Evolutionary conservation across 2,888 invertebrate species (phyloP), one percentile per base, ranked within the genome.

Genomic region (Cheilosia impressa): DNA sequence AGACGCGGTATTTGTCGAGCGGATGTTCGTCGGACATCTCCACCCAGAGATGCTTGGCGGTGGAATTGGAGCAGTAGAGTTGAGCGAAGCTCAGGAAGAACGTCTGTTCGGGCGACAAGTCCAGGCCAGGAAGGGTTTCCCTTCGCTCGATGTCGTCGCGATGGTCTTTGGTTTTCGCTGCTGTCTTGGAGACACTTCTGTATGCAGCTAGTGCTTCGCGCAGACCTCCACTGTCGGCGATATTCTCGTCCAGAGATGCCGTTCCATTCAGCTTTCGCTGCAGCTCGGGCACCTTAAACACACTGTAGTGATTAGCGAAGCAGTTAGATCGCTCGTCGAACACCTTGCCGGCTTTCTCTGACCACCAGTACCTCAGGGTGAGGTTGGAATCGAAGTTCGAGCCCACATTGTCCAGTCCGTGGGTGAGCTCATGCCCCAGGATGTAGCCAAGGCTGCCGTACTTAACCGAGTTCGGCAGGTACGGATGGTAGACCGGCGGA

Each of bases 21-120:
- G 90, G 88, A 68, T 91, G 91, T 10, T 89, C 89, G 27, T 89
- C 73, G 0, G 87, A 88, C 10, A 91, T 57, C 43, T 91, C 91
- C 41, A 89, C 87, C 91, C 91, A 91, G 34, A 89, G 90, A 72
- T 91, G 88, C 24, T 89, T 88, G 71, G 90, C 89, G 22, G 90
- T 80, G 55, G 91, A 92, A 2, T 80, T 88, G 4, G 91, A 87
- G 62, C 92, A 92, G 89, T 90, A 91, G 1, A 91, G 22, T 57
- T 91, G 91, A 0, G 90, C 90, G 63, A 91, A 91, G 2, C 91
- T 90, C 7, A 91, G 66, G 55, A 90, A 91, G 66, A 91, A 91
- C 2, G 90, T 55, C 62, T 91, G 92, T n/a, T 91, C 91, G 0
- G 91, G 90, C 0, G 89, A 89, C 2, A 90, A 76, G 65, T 90